phyloP scores from a whole-genome alignment of 2,113 vertebrate genomes.

The Chamaea fasciata region DNA sequence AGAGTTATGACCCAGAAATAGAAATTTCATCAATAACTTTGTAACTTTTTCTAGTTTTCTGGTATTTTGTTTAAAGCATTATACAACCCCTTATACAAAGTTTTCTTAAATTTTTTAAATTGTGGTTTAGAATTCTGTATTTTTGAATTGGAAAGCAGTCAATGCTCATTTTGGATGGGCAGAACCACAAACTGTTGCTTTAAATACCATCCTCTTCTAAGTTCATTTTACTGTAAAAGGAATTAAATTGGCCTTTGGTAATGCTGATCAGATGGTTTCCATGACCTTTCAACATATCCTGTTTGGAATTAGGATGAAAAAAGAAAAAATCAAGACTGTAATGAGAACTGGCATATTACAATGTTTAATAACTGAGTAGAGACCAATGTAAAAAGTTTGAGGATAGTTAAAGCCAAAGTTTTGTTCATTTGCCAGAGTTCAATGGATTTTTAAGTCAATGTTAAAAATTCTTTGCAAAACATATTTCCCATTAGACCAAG shows the following conservation, averaged over 20 bases:
- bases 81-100: background rate
- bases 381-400: background rate
- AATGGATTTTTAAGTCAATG: background rate
- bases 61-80: background rate
- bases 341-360: conserved; percentile 21
- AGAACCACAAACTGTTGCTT: background rate
- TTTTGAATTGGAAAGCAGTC: background rate
- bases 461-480: background rate
- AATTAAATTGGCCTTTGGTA: conserved; percentile 56
- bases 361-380: conserved; percentile 19
- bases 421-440: background rate
- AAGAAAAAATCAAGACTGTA: background rate
- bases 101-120: background rate
- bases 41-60: background rate
- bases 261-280: conserved; percentile 37
- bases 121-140: background rate
- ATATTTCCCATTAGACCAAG: background rate
- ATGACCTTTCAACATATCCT: conserved; percentile 57
- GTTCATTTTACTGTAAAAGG: conserved; percentile 36
- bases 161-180: background rate
- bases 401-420: conserved; percentile 35
- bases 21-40: background rate
- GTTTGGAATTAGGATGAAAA: background rate
- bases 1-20: background rate
- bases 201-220: conserved; percentile 46